Evolutionary conservation across 2,113 vertebrate genomes (phyloP).

Genomic region (Gallinago paraguaiae): DNA sequence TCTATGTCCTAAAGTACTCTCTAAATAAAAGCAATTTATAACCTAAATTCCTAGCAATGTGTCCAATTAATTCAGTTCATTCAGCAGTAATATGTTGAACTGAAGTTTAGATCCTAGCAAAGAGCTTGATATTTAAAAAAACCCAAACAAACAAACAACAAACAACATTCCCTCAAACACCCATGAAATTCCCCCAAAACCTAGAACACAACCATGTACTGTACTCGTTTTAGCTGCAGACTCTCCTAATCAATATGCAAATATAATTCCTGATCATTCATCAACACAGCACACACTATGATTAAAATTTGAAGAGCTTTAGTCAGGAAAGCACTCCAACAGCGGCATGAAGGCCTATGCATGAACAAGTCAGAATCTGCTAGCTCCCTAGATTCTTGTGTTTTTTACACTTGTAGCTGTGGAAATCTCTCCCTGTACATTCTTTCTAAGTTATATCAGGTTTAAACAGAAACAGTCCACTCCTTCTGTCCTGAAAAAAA

Average conservation of each 20-base stretch:
- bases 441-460: not conserved
- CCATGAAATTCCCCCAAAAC: not conserved
- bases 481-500: not conserved
- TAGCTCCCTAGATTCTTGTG: not conserved
- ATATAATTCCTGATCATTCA: not conserved
- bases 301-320: not conserved
- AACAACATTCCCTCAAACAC: fast-evolving
- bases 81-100: not conserved
- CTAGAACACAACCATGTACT: not conserved
- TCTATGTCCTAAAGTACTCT: not conserved
- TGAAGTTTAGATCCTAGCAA: not conserved
- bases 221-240: not conserved
- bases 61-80: not conserved
- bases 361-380: not conserved
- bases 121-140: not conserved
- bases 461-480: not conserved
- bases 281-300: not conserved
- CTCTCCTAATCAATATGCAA: not conserved
- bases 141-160: not conserved
- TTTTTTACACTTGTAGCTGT: not conserved
- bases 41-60: not conserved
- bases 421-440: not conserved
- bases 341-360: not conserved
- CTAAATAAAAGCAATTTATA: not conserved
- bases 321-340: not conserved